These are phyloP conservation scores for Schizopygopsis pylzovi DNA, from an alignment of 2,797 vertebrate species.

Conservation along the genomic window DNA sequence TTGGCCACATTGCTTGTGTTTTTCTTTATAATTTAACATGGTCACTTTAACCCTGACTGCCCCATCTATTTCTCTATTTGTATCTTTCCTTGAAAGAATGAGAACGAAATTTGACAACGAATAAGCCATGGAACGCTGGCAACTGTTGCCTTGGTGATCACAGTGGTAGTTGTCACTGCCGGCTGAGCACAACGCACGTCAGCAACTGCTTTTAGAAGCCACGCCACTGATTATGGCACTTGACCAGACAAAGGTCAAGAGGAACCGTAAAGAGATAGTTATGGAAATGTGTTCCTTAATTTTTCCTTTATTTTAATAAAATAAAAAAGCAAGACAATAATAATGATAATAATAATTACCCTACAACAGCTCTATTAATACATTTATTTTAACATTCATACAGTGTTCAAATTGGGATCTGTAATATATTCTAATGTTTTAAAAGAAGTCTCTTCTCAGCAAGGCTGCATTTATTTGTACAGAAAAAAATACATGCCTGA, in stretches of 20 bases:
- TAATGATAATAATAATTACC: too few relatives aligned
- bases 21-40: not conserved
- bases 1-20: not conserved
- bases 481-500: too few relatives aligned
- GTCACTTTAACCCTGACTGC: slow-evolving; percentile 19
- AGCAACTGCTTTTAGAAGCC: slow-evolving; percentile 48
- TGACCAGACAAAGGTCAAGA: slow-evolving; percentile 40
- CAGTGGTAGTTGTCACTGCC: slow-evolving; percentile 51
- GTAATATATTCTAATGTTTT: too few relatives aligned
- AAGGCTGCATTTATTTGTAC: too few relatives aligned
- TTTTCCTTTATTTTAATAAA: not conserved
- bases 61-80: not conserved
- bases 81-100: slow-evolving; percentile 10
- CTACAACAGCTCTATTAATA: too few relatives aligned
- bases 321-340: too few relatives aligned
- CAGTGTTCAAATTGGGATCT: too few relatives aligned
- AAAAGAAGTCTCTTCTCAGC: too few relatives aligned
- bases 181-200: slow-evolving; percentile 28
- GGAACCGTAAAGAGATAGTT: not conserved
- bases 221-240: slow-evolving; percentile 20
- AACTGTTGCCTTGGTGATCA: slow-evolving; percentile 62
- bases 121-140: slow-evolving; percentile 44
- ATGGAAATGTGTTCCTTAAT: not conserved
- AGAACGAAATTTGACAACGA: slow-evolving; percentile 39
- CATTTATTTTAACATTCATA: too few relatives aligned